Base-by-base conservation (phyloP, 2,888 invertebrate species). In the Stenodera caucasica region DNA sequence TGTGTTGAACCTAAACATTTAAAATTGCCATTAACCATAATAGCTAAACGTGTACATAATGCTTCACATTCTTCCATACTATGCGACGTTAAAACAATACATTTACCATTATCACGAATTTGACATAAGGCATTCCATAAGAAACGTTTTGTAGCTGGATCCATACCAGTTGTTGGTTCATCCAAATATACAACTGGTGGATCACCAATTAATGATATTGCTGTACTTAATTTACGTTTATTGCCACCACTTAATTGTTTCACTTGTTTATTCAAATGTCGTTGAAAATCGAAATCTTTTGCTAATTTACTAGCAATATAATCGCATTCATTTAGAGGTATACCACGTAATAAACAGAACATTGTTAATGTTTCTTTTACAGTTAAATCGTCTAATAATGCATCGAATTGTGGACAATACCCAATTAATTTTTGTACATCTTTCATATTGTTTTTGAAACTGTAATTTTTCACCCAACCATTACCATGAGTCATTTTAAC, bases 11-110 rank as follows among this genome's bases (percentile, higher is more conserved):
- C 92, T 50, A 92, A 81, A 71, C 92, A 93, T 75, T 88, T 86
- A 78, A 92, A 90, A 66, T 86, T 84, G 0, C 92, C 93, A 77
- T 91, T 91, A n/a, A 92, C 92, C 92, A 93, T 92, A 65, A 93
- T 89, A 40, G 91, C 91, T 68, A 93, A 79, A 5, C 92, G 83
- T 1, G 90, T 89, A 78, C 93, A 93, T 21, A 93, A 82, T 15
- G 91, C 91, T 81, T 93, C 92, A 79, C 92, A 92, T 80, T 93
- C 92, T 80, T 92, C 92, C 91, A 93, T 92, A 77, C 90, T 91
- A 82, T 92, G 91, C 49, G 93, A 92, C 15, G 94, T 94, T 60
- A 94, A 83, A 61, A 94, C 84, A 56, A 94, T 86, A 60, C 91
- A 89, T 75, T 86, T 86, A 0, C 93, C 92, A 2, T 85, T 82